These are phyloP conservation scores for Rosalia funebris DNA, from an alignment of 2,888 invertebrate species.

Conservation along the genomic window DNA sequence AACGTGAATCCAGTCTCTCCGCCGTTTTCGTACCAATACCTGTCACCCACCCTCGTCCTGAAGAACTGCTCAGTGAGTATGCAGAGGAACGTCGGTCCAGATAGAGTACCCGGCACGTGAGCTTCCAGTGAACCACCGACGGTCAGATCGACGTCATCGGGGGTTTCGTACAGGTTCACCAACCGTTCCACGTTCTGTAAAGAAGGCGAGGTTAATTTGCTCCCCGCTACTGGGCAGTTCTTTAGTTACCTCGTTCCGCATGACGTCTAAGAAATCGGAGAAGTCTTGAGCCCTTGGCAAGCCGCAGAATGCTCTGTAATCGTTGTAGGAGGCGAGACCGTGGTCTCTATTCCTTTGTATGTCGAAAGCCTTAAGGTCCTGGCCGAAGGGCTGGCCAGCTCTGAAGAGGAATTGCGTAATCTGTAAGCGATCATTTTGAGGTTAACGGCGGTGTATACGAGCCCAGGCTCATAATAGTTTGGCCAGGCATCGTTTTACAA, in stretches of 20 bases:
- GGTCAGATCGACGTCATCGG: slow-evolving; percentile 87
- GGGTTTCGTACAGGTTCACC: slow-evolving; percentile 72
- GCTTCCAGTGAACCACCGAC: slow-evolving; percentile 84
- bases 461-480: too few relatives aligned
- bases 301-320: slow-evolving; percentile 79
- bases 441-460: too few relatives aligned
- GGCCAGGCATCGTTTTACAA: too few relatives aligned
- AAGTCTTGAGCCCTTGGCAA: slow-evolving; percentile 74
- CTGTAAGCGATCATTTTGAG: too few relatives aligned
- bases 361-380: slow-evolving; percentile 82
- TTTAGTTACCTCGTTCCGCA: slow-evolving; percentile 69
- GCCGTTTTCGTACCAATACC: slow-evolving; percentile 84
- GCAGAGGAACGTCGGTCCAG: slow-evolving; percentile 89
- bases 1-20: slow-evolving; percentile 72
- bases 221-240: not conserved
- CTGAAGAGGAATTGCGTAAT: slow-evolving; percentile 75
- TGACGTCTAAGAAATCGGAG: slow-evolving; percentile 75
- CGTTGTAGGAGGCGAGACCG: slow-evolving; percentile 79
- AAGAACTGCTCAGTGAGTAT: slow-evolving; percentile 85
- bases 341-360: slow-evolving; percentile 89
- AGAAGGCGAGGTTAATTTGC: not conserved
- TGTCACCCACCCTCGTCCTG: slow-evolving; percentile 83
- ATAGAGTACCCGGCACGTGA: slow-evolving; percentile 78
- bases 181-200: slow-evolving; percentile 74
- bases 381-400: slow-evolving; percentile 77